These are phyloP conservation scores for Calcarius ornatus DNA, from an alignment of 2,113 vertebrate species.

Conservation along the genomic window DNA sequence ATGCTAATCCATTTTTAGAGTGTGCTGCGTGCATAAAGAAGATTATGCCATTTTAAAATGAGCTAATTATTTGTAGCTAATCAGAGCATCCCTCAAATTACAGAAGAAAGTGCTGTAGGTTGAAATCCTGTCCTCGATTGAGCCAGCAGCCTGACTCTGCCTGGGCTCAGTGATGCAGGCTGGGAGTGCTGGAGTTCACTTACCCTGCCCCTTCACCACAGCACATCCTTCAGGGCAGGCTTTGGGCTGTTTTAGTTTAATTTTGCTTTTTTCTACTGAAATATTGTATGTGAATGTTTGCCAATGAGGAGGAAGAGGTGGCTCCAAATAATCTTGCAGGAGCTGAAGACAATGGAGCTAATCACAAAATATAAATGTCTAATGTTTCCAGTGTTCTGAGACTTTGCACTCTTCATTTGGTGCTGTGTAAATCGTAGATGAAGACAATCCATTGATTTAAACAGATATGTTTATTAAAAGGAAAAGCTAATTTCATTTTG, in stretches of 20 bases:
- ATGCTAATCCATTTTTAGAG: slow-evolving; percentile 26
- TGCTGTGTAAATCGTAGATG: neutral
- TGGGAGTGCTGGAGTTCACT: neutral
- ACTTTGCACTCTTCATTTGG: neutral
- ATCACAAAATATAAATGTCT: neutral
- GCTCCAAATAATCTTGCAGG: neutral
- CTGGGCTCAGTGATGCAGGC: neutral
- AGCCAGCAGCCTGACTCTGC: neutral
- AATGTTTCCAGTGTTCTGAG: neutral
- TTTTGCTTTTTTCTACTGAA: neutral
- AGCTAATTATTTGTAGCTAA: slow-evolving; percentile 47
- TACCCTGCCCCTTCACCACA: no score
- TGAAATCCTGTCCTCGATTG: neutral
- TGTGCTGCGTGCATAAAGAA: neutral
- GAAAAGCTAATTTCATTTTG: neutral
- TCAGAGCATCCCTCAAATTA: slow-evolving; percentile 19
- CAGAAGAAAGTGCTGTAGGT: neutral
- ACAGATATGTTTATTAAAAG: neutral
- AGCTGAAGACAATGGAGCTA: neutral
- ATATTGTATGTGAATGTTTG: neutral
- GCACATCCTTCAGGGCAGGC: neutral
- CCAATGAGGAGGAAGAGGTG: neutral
- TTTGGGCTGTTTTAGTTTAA: neutral
- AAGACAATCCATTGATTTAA: neutral
- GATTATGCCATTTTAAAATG: slow-evolving; percentile 18